These are phyloP conservation scores for Heliconius charithonia DNA, from an alignment of 2,888 invertebrate species.

Conservation along the genomic window DNA sequence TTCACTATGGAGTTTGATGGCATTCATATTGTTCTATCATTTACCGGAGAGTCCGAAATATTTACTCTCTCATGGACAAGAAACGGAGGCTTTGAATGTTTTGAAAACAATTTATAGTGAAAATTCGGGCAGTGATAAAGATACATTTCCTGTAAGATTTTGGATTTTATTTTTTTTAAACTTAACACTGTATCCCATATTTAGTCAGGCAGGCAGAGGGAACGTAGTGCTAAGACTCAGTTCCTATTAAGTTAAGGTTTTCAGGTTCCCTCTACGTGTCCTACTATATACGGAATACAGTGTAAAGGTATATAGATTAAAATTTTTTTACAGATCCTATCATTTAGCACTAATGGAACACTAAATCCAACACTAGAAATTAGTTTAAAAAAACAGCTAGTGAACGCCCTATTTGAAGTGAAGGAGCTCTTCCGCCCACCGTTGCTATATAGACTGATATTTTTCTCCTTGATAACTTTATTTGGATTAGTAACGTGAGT, in stretches of 20 bases:
- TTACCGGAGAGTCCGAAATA: slow-evolving; percentile 69
- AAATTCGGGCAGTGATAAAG: slow-evolving; percentile 58
- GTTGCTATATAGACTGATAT: slow-evolving; percentile 52
- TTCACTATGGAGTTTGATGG: slow-evolving; percentile 61
- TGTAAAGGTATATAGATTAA: no score
- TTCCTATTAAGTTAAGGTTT: no score
- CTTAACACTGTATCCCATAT: background rate
- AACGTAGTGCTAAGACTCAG: no score
- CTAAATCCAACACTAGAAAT: slow-evolving; percentile 51
- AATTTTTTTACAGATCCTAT: no score
- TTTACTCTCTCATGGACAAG: slow-evolving; percentile 59
- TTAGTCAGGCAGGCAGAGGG: background rate
- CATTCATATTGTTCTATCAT: slow-evolving; percentile 56
- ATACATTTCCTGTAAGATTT: slow-evolving; percentile 61
- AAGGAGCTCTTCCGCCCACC: slow-evolving; percentile 59
- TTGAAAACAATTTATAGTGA: slow-evolving; percentile 57
- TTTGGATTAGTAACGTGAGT: slow-evolving; percentile 62
- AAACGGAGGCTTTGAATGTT: slow-evolving; percentile 60
- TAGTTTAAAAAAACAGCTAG: slow-evolving; percentile 56
- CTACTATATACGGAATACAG: no score
- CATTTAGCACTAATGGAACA: slow-evolving; percentile 4
- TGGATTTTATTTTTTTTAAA: background rate
- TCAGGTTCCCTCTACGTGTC: no score
- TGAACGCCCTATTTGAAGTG: slow-evolving; percentile 56
- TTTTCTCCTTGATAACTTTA: slow-evolving; percentile 57